phyloP scores from a whole-genome alignment of 2,797 vertebrate genomes.

The Scleropages formosus region DNA sequence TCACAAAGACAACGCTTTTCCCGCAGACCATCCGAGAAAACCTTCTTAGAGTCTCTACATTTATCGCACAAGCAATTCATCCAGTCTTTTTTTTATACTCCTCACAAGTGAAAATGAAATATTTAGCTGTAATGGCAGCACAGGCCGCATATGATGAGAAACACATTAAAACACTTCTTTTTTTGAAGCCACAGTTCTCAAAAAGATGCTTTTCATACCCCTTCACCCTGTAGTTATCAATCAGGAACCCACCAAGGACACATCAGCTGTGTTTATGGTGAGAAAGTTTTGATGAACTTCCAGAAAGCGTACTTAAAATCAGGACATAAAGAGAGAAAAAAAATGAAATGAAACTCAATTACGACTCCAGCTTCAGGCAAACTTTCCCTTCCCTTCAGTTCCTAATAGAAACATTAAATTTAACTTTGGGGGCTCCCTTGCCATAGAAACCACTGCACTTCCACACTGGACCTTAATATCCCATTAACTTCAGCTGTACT shows the following conservation, averaged over 20 bases:
- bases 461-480: neutral
- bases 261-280: conserved; percentile 4
- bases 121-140: neutral
- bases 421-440: neutral
- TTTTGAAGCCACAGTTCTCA: conserved; percentile 13
- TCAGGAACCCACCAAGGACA: conserved; percentile 32
- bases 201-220: conserved; percentile 34
- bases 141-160: too few species aligned
- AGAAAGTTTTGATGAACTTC: conserved; percentile 12
- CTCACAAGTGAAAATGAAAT: neutral
- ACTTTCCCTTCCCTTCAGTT: neutral
- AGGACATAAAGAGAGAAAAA: neutral
- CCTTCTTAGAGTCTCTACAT: conserved; percentile 40
- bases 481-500: neutral
- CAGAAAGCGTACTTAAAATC: neutral
- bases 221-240: conserved; percentile 36
- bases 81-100: conserved; percentile 20
- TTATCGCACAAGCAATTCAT: conserved; percentile 45
- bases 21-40: too few species aligned
- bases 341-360: neutral
- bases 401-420: conserved; percentile 4
- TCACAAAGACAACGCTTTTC: too few species aligned
- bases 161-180: neutral
- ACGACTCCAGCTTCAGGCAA: neutral
- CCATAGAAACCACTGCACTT: neutral